Percentiles rank a stretch among this genome's conserved stretches.
These are phyloP conservation scores for Peromyscus californicus DNA, from an alignment of 2,113 vertebrate genomes.

Conservation along the genomic window DNA sequence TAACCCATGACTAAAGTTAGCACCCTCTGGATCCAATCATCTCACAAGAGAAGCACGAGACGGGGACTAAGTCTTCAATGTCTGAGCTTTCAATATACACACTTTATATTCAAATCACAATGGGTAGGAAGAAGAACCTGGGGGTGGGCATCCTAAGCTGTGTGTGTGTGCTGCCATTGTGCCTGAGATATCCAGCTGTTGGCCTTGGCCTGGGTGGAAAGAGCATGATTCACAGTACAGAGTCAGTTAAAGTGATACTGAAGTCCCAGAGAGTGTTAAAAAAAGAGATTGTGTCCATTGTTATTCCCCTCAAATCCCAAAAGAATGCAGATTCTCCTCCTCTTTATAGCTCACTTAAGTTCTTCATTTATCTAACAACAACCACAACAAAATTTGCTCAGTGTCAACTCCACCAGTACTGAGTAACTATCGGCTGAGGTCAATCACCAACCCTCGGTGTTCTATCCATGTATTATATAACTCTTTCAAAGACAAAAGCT, in stretches of 20 bases:
- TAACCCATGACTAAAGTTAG: neutral
- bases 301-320: neutral
- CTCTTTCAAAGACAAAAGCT: conserved; percentile 14
- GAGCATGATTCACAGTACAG: neutral
- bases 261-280: neutral
- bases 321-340: neutral
- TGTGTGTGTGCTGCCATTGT: rapidly evolving
- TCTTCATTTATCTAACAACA: conserved; percentile 6
- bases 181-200: neutral
- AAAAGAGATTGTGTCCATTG: neutral
- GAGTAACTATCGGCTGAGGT: neutral
- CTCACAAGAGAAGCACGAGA: neutral
- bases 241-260: neutral
- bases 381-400: neutral
- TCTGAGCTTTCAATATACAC: neutral
- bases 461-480: neutral
- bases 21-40: neutral
- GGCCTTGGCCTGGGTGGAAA: neutral
- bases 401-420: neutral
- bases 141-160: neutral
- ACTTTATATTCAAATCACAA: neutral
- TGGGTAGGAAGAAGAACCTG: neutral
- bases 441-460: neutral
- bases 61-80: neutral
- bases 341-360: neutral